Base-by-base conservation (phyloP, 2,888 invertebrate genomes). In the Pterostichus madidus region DNA sequence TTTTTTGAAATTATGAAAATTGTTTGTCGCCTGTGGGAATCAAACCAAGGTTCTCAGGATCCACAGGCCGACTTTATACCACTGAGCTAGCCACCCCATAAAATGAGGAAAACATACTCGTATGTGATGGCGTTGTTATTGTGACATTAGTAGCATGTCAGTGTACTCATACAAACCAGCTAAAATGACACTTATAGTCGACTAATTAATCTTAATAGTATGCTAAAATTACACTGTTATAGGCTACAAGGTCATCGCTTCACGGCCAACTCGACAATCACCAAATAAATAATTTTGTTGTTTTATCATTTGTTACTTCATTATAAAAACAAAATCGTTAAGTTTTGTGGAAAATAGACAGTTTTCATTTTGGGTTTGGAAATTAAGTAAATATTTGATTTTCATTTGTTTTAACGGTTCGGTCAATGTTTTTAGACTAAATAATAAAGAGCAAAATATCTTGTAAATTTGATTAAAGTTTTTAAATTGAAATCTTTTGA, bases 161-260 rank as follows among this genome's bases (percentile, higher is more conserved):
- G 46, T 52, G 52, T 31, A 24, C 17, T 52, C 49, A 49, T 5
- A 49, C 24, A 64, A 31, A 44, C 71, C 24, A 39, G 71, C 71
- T 59, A 59, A 44, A 68, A 78, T 39, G 32, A 15, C 59, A 59
- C 17, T 78, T 59, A 56, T 39, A 46, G 8, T 31, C 46, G 6
- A 79, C 15, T 44, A 79, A 79, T 79, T 61, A 79, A 79, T 79
- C 44, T 79, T 79, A 78, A 78, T 78, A 78, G 77, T 64, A 59
- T 79, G 46, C 78, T 79, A 64, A 79, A 79, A 61, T 59, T 39
- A 79, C 31, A 79, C 10, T 64, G 17, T 53, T 15, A 59, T 56
- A 56, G 39, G 44, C 59, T 17, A 5, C 78, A 79, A 79, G 78
- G 78, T 44, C 64, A 46, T 6, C 2, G 2, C 59, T 32, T 64